A percentile compares a stretch with the other conserved stretches of the same genome.
phyloP scores from a whole-genome alignment of 2,797 vertebrate genomes.

The Taeniopygia guttata region DNA sequence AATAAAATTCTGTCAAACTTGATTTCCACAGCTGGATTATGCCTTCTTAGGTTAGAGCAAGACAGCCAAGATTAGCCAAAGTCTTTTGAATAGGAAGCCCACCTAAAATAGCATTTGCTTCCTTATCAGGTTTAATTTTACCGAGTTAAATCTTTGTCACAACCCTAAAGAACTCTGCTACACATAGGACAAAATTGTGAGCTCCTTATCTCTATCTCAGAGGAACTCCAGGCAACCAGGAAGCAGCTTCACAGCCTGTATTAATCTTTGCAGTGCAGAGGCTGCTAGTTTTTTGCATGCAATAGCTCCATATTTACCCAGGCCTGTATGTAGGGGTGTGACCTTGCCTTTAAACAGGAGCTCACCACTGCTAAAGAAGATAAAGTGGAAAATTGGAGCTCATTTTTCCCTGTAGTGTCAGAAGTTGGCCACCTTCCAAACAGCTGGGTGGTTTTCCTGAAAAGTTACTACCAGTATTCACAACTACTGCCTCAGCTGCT shows the following conservation, averaged over 20 bases:
- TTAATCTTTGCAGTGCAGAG: neutral
- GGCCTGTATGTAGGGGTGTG: neutral
- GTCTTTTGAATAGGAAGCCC: neutral
- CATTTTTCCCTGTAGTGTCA: neutral
- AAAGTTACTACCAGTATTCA: neutral
- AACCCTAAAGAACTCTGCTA: neutral
- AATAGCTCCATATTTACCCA: neutral
- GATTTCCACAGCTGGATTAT: conserved; percentile 1
- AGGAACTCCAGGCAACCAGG: neutral
- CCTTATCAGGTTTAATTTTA: neutral
- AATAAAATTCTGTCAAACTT: neutral
- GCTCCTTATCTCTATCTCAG: neutral
- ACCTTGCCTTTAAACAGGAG: neutral
- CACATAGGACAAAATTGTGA: neutral
- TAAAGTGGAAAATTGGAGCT: neutral
- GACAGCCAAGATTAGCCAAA: neutral
- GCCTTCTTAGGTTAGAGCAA: neutral
- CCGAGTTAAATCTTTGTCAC: neutral
- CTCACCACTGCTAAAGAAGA: neutral
- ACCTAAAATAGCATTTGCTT: neutral
- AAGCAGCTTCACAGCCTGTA: neutral
- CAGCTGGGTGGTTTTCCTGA: neutral
- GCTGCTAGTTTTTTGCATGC: neutral
- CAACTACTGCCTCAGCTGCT: neutral
- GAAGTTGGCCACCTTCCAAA: neutral